A percentile compares a stretch with the other conserved stretches of the same genome.
Evolutionary conservation across 1,140 invertebrate species (phyloP).

Genomic region (Pseudoatta argentina): DNA sequence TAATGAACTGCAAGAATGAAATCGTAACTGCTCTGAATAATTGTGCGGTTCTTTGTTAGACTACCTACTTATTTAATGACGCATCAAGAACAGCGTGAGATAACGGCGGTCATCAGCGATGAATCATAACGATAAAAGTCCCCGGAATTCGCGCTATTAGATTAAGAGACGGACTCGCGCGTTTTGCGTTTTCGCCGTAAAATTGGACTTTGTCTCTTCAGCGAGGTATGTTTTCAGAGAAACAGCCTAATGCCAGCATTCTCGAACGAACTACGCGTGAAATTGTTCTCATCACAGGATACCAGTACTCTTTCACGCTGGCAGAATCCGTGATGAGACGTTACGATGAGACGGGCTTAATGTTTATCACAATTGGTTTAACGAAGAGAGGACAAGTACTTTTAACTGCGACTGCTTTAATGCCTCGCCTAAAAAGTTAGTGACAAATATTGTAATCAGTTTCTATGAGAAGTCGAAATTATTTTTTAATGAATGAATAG

Average conservation of each 20-base stretch:
- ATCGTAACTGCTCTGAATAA: background rate
- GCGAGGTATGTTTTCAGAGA: conserved; percentile 21
- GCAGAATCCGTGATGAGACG: conserved; percentile 29
- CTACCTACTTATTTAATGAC: conserved; percentile 51
- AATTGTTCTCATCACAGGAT: conserved; percentile 63
- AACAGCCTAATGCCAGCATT: conserved; percentile 29
- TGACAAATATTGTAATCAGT: background rate
- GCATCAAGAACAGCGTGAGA: conserved; percentile 57
- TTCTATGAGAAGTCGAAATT: background rate
- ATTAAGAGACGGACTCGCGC: conserved; percentile 41
- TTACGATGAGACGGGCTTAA: conserved; percentile 30
- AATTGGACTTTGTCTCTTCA: conserved; percentile 65
- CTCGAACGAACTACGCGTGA: conserved; percentile 68
- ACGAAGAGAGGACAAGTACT: background rate
- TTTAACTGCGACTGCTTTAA: conserved; percentile 28
- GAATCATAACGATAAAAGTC: conserved; percentile 76
- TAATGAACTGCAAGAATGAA: background rate
- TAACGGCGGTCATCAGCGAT: conserved; percentile 62
- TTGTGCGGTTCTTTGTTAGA: background rate
- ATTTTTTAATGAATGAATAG: background rate
- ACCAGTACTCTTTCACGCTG: background rate
- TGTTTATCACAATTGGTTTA: conserved; percentile 51
- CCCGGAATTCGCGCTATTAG: conserved; percentile 63
- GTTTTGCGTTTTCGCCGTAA: conserved; percentile 27
- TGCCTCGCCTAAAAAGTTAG: background rate